A percentile compares a stretch with the other conserved stretches of the same genome.
Evolutionary conservation across 2,888 invertebrate genomes (phyloP).

Genomic region (Nomada ferruginata): DNA sequence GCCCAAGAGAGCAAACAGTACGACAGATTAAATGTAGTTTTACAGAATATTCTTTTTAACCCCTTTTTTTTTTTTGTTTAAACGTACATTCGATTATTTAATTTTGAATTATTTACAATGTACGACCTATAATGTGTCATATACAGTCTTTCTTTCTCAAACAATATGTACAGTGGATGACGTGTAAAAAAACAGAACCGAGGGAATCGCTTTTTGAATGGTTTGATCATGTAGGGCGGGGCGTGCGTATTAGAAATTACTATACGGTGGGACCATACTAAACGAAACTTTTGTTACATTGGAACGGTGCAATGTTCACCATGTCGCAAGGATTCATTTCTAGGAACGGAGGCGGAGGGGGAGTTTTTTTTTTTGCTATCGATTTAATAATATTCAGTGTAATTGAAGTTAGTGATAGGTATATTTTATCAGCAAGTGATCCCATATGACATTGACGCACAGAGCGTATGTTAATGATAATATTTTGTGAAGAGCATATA

Average conservation of each 20-base stretch:
- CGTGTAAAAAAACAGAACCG: conserved; percentile 13
- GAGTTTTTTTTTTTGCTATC: conserved; percentile 10
- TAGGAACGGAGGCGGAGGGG: background rate
- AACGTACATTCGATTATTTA: conserved; percentile 5
- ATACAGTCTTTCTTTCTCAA: conserved; percentile 17
- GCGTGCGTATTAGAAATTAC: conserved; percentile 13
- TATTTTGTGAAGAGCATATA: conserved; percentile 26
- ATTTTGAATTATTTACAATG: conserved; percentile 18
- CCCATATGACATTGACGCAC: conserved; percentile 20
- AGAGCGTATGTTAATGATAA: conserved; percentile 14
- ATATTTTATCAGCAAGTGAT: conserved; percentile 37
- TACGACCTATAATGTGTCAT: background rate
- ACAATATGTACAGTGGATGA: conserved; percentile 18
- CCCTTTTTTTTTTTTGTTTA: conserved; percentile 15
- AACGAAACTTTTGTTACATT: conserved; percentile 28
- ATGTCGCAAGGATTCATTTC: conserved; percentile 16
- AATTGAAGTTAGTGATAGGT: conserved; percentile 11
- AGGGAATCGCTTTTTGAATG: conserved; percentile 12
- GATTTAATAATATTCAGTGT: conserved; percentile 21
- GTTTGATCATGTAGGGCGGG: conserved; percentile 11
- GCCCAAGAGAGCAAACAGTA: conserved; percentile 50
- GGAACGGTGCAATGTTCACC: conserved; percentile 17
- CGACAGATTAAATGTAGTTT: conserved; percentile 49
- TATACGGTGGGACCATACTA: conserved; percentile 48
- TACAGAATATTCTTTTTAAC: conserved; percentile 16